Percentiles rank a stretch among this genome's conserved stretches.
Evolutionary conservation across 1,140 invertebrate genomes (phyloP).

Genomic region (Drosophila tropicalis): DNA sequence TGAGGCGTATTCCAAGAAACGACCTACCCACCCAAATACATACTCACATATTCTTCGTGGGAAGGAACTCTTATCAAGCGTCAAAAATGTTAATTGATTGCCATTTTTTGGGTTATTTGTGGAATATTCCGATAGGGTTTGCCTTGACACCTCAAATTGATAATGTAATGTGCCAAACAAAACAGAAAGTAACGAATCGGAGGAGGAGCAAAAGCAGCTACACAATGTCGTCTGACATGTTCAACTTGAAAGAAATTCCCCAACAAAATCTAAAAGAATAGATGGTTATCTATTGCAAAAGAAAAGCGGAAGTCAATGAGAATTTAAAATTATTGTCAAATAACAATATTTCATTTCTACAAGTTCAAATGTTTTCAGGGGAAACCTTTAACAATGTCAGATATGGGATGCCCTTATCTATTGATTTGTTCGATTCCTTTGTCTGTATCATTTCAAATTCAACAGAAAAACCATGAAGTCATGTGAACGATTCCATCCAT

Average conservation of each 20-base stretch:
- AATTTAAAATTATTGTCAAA: not conserved
- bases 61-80: slow-evolving; percentile 32
- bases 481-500: slow-evolving; percentile 5
- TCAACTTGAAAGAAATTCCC: too few species aligned
- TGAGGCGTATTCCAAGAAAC: slow-evolving; percentile 31
- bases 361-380: not conserved
- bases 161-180: slow-evolving; percentile 31
- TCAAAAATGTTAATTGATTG: slow-evolving; percentile 48
- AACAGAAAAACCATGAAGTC: slow-evolving; percentile 49
- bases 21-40: not conserved
- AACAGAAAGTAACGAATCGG: slow-evolving; percentile 14
- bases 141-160: slow-evolving; percentile 29
- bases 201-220: not conserved
- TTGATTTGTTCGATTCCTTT: slow-evolving; percentile 9
- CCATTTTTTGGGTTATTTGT: slow-evolving; percentile 52
- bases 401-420: slow-evolving; percentile 1
- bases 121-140: slow-evolving; percentile 43
- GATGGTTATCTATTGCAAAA: too few species aligned
- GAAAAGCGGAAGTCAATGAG: too few species aligned
- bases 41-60: not conserved
- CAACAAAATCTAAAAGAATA: too few species aligned
- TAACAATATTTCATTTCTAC: not conserved
- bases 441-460: slow-evolving; percentile 43
- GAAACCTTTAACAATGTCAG: not conserved
- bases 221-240: not conserved